Evolutionary conservation across 2,113 vertebrate species (phyloP).

Genomic region (Furnarius figulus): DNA sequence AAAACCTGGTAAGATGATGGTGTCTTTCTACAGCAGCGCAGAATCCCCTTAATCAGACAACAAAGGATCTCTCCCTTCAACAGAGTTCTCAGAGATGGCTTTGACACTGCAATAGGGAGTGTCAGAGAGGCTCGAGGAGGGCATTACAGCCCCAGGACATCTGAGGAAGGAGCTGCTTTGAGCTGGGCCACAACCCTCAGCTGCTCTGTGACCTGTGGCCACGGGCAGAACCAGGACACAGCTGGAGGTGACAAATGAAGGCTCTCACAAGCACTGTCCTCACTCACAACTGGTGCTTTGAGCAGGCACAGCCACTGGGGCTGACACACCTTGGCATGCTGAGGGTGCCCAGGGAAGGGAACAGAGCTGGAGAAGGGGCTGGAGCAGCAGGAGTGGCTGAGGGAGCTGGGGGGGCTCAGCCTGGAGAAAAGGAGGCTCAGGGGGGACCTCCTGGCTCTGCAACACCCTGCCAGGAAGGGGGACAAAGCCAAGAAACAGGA

Average conservation of each 20-base stretch:
- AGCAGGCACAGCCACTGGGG: not conserved
- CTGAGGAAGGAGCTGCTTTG: not conserved
- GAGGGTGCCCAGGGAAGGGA: not conserved
- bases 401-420: not conserved
- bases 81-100: not conserved
- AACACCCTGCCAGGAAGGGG: not conserved
- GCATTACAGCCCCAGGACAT: not conserved
- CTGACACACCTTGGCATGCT: accelerated
- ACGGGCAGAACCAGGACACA: not conserved
- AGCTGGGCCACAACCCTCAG: accelerated
- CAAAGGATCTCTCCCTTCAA: not conserved
- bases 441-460: not conserved
- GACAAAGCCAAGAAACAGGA: not conserved
- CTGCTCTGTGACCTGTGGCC: not conserved
- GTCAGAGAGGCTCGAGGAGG: not conserved
- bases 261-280: not conserved
- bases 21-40: not conserved
- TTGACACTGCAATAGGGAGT: not conserved
- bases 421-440: not conserved
- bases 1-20: not conserved
- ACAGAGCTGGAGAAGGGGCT: not conserved
- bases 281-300: not conserved
- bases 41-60: not conserved
- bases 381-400: not conserved
- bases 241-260: not conserved